Percentiles rank a stretch among this genome's conserved stretches.
These are phyloP conservation scores for Lagenorhynchus albirostris DNA, from an alignment of 2,113 vertebrate genomes.

Conservation along the genomic window DNA sequence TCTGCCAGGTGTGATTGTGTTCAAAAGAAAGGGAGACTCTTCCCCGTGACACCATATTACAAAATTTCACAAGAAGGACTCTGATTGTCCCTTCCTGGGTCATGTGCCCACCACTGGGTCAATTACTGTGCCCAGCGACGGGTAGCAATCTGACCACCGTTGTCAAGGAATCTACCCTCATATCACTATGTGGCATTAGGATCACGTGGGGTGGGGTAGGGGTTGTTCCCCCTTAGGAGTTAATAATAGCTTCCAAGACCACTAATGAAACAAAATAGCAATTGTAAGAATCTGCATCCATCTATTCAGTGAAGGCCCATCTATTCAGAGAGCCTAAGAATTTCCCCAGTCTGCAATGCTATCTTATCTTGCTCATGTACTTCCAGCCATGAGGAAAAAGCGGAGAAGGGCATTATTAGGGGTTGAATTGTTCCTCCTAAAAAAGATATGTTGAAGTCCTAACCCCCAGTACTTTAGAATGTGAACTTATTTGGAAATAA, in stretches of 20 bases:
- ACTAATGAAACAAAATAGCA: not conserved
- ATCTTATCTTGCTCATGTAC: not conserved
- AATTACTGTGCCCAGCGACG: not conserved
- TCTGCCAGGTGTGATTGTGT: not conserved
- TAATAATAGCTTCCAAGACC: not conserved
- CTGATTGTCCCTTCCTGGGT: not conserved
- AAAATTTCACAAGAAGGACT: not conserved
- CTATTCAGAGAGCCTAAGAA: not conserved
- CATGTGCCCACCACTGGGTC: not conserved
- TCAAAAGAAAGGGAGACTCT: not conserved
- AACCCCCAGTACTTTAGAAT: not conserved
- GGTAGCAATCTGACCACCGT: not conserved
- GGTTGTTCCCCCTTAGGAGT: not conserved
- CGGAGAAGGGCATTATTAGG: not conserved
- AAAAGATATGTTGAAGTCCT: not conserved
- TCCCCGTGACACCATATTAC: not conserved
- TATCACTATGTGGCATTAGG: not conserved
- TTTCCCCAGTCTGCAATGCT: not conserved
- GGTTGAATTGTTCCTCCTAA: not conserved
- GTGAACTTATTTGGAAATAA: not conserved
- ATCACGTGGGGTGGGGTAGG: not conserved
- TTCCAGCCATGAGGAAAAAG: not conserved
- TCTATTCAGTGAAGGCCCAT: not conserved
- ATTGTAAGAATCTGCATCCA: not conserved
- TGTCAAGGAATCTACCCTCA: not conserved